Evolutionary conservation across 2,797 vertebrate genomes (phyloP), one percentile per base, ranked within the genome.

Genomic region (Poeciliopsis gracilis): DNA sequence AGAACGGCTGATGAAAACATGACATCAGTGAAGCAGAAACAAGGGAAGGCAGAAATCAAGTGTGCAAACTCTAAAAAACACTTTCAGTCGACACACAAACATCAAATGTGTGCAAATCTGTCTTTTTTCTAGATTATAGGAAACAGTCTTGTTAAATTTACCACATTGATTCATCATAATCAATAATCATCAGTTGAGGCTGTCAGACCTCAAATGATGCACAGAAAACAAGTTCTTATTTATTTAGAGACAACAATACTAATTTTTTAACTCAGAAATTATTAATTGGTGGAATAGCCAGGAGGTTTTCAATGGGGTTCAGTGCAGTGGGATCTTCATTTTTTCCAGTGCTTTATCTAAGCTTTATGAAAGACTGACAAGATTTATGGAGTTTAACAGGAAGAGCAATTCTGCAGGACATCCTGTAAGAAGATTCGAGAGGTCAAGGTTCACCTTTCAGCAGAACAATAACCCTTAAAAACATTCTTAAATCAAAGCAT

Each of bases 1-100:
- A 73, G 73, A 55, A 81, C 33, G 30, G 13, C 41, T 45, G n/a
- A 55, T 18, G 75, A 75, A 77, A 81, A 77, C 43, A 45, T 75
- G 73, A 55, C 30, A 57, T 7, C 4, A 78, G 28, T 59, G 28
- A 16, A 67, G 75, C 41, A 63, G 63, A 75, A 75, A 78, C n/a
- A 43, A 6, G 4, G 23, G 73, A 80, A 77, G 28, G 5, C 33
- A 23, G 41, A 46, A 20, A 72, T 71, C 4, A 30, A 61, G 30
- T 49, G 28, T 3, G 38, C 23, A 55, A 30, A 53, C 53, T 23
- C 1, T 15, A 63, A 38, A 63, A 38, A 41, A 76, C 53, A 3
- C 45, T 53, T 13, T 38, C 23, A 76, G n/a, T 16, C 33, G 1
- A 71, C 20, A 82, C 1, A 63, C 4, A 20, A 67, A 75, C 20